These are phyloP conservation scores for Macrostomum lignano DNA, from an alignment of 1,140 invertebrate species.

Conservation along the genomic window DNA sequence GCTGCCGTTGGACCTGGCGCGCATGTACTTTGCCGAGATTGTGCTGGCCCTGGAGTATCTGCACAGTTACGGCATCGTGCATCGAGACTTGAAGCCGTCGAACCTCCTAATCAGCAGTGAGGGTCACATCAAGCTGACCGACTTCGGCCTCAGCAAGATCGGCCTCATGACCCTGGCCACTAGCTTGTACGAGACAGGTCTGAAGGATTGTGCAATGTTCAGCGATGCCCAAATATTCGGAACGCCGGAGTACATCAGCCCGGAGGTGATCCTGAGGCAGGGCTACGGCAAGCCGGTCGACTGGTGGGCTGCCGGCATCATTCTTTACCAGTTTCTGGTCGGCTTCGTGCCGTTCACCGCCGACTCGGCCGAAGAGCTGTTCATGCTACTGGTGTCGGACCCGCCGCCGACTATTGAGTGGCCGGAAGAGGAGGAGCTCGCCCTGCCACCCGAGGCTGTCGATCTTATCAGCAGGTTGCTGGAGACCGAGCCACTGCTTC, in stretches of 20 bases:
- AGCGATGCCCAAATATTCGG: conserved; percentile 91
- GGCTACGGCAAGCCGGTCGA: conserved; percentile 46
- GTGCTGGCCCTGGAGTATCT: conserved; percentile 93
- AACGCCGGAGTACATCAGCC: conserved; percentile 77
- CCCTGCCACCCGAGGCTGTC: conserved; percentile 6
- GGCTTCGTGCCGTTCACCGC: conserved; percentile 96
- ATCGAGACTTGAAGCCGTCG: conserved; percentile 89
- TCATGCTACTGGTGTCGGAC: conserved; percentile 91
- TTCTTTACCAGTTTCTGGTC: conserved; percentile 88
- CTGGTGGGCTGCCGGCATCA: conserved; percentile 99
- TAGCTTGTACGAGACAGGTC: conserved; percentile 75
- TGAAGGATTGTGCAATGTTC: conserved; percentile 76
- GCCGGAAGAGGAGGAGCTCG: conserved; percentile 53
- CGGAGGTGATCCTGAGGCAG: conserved; percentile 52
- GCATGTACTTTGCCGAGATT: conserved; percentile 87
- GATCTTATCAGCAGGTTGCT: conserved; percentile 63
- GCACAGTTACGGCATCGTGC: conserved; percentile 92
- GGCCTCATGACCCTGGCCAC: conserved; percentile 89
- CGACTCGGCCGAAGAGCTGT: conserved; percentile 85
- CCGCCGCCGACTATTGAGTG: conserved; percentile 56
- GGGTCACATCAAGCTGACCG: conserved; percentile 96
- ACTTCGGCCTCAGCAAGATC: conserved; percentile 94
- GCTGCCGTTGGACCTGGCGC: conserved; percentile 76
- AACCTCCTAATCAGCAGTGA: conserved; percentile 78
- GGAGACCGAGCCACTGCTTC: conserved; percentile 63